Evolutionary conservation across 2,113 vertebrate species (phyloP), one percentile per base, ranked within the genome.

Genomic region (Alligator mississippiensis): DNA sequence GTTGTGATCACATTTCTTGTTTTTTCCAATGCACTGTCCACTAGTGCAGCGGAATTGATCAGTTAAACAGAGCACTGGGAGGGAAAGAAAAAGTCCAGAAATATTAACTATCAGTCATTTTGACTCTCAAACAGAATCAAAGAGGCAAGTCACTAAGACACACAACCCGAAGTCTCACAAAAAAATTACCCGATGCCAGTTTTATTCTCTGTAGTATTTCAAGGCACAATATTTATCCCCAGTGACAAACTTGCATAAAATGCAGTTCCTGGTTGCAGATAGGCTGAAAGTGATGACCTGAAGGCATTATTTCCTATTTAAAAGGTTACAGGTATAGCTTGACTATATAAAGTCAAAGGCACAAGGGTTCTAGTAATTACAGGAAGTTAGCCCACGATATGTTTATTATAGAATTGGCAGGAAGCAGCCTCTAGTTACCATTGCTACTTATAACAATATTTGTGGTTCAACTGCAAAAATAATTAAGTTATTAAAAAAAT

Each of bases 1-100:
- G 97, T 98, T 99, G 97, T 99, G 98, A 95, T 99, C 99, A 64
- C 99, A 99, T 92, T 99, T 99, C 97, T 99, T 99, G 97, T 99
- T 99, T 82, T 99, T 99, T 7, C 99, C 99, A 14, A 99, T 98
- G 96, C 99, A 99, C 95, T 99, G 99, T 19, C 99, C 99, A 15
- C 98, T 99, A 55, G 98, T 94, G 95, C 99, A 99, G 93, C 98
- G 98, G 97, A 99, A 99, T 96, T 99, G 99, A 84, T 99, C 99
- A 0, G 97, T 95, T 15, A 99, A 98, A 95, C 99, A 99, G 12
- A 98, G 98, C 64, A 98, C 99, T 99, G 97, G 47, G 61, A 64
- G 22, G 15, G 58, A 64, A 93, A 87, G 87, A 97, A 93, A 83
- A 93, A 75, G 88, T 4, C 55, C 24, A 62, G 5, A 63, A 76